Conservation (phyloP, 2,797 vertebrate genomes). For the Etheostoma perlongum region DNA sequence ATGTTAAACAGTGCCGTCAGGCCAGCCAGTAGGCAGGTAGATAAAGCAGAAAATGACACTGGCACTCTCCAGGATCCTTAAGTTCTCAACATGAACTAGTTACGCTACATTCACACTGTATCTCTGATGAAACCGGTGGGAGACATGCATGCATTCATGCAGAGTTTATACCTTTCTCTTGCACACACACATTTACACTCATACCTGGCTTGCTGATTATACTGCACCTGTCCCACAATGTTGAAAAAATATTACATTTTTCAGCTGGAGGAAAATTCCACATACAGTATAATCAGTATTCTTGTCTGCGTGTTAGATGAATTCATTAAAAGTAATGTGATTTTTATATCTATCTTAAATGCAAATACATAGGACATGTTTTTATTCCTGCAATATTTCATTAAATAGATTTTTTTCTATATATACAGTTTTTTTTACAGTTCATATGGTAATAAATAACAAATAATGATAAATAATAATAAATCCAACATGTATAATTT, state of each 20-base stretch:
- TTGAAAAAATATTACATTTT: conserved; percentile 4
- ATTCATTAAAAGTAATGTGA: not conserved
- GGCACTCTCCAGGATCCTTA: conserved; percentile 77
- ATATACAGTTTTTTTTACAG: not conserved
- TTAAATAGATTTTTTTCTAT: not conserved
- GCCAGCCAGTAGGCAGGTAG: conserved; percentile 59
- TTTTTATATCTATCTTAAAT: not conserved
- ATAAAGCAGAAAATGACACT: conserved; percentile 72
- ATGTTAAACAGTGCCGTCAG: conserved; percentile 57
- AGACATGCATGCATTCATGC: conserved; percentile 40
- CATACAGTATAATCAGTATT: not conserved
- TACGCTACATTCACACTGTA: conserved; percentile 72
- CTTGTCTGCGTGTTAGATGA: not conserved
- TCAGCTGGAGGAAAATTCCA: conserved; percentile 8
- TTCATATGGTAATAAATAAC: not conserved
- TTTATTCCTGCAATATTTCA: not conserved
- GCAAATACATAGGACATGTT: conserved; percentile 9
- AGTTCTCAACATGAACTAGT: conserved; percentile 77
- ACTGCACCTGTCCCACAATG: conserved; percentile 23
- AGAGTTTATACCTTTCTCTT: conserved; percentile 41
- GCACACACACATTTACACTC: conserved; percentile 18
- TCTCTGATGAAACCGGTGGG: conserved; percentile 51
- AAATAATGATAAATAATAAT: not conserved
- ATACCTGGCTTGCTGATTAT: conserved; percentile 25
- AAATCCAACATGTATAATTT: not conserved